Evolutionary conservation across 2,888 invertebrate species (phyloP).

Genomic region (Drosophila dives): DNA sequence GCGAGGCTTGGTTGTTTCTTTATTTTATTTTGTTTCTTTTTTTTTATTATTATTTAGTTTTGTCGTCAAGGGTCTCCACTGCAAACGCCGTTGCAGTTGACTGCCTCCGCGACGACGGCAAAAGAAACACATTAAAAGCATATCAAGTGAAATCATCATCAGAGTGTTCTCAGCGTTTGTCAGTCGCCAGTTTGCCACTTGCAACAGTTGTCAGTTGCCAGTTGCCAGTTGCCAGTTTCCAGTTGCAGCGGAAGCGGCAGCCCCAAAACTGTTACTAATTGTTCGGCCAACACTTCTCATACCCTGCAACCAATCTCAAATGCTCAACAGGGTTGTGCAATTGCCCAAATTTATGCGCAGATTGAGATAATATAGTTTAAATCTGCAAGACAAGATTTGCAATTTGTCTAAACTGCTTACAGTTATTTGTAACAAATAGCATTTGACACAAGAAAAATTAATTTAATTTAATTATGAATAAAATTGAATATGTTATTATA

Average conservation of each 20-base stretch:
- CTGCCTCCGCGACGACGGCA: conserved; percentile 55
- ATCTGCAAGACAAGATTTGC: not conserved
- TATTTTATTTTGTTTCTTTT: not conserved
- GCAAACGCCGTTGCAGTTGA: conserved; percentile 68
- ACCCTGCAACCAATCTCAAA: conserved; percentile 16
- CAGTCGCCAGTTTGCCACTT: conserved; percentile 42
- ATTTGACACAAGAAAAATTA: not conserved
- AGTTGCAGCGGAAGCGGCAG: conserved; percentile 38
- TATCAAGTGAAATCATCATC: conserved; percentile 74
- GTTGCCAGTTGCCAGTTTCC: conserved; percentile 33
- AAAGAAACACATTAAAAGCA: conserved; percentile 79
- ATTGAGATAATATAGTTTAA: not conserved
- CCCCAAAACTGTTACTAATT: conserved; percentile 44
- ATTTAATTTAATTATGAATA: not conserved
- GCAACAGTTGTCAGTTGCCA: conserved; percentile 31
- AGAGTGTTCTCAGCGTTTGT: conserved; percentile 62
- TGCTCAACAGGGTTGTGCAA: conserved; percentile 2
- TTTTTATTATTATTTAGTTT: conserved; percentile 22
- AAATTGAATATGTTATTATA: not conserved
- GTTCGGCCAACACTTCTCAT: conserved; percentile 25
- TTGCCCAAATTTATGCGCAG: not conserved
- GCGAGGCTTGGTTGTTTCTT: not conserved
- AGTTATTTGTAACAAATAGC: not conserved
- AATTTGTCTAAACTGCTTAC: not conserved
- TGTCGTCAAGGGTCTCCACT: conserved; percentile 61